Evolutionary conservation across 2,888 invertebrate genomes (phyloP).

Genomic region (Coelogynopora nodosa): DNA sequence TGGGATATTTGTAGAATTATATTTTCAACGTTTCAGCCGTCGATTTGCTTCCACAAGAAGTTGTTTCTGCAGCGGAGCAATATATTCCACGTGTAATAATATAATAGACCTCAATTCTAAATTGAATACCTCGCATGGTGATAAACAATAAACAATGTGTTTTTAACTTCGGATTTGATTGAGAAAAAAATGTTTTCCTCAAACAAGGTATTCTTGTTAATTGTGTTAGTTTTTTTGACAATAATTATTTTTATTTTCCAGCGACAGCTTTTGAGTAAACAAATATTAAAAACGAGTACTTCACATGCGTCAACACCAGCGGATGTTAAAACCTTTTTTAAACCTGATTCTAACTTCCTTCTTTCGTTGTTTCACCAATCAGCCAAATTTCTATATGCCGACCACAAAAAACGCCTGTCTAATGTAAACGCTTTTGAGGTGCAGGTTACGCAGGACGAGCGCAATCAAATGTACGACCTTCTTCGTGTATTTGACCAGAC

Average conservation of each 20-base stretch:
- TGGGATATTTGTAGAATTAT: too few species aligned
- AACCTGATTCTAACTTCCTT: not conserved
- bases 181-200: not conserved
- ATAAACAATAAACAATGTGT: too few species aligned
- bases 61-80: not conserved
- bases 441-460: conserved; percentile 33
- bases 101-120: not conserved
- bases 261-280: not conserved
- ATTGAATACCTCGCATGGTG: not conserved
- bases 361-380: conserved; percentile 3
- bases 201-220: not conserved
- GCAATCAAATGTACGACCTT: conserved; percentile 8
- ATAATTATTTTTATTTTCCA: not conserved
- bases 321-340: not conserved
- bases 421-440: conserved; percentile 36
- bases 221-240: not conserved
- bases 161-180: too few species aligned
- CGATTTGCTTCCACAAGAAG: too few species aligned
- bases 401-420: conserved; percentile 32
- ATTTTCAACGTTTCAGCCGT: too few species aligned
- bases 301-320: not conserved
- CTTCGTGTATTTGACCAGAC: conserved; percentile 33
- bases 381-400: not conserved
- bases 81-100: not conserved
- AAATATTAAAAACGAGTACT: not conserved